Conservation (phyloP, 2,888 invertebrate genomes). For the Aporophyla lueneburgensis region DNA sequence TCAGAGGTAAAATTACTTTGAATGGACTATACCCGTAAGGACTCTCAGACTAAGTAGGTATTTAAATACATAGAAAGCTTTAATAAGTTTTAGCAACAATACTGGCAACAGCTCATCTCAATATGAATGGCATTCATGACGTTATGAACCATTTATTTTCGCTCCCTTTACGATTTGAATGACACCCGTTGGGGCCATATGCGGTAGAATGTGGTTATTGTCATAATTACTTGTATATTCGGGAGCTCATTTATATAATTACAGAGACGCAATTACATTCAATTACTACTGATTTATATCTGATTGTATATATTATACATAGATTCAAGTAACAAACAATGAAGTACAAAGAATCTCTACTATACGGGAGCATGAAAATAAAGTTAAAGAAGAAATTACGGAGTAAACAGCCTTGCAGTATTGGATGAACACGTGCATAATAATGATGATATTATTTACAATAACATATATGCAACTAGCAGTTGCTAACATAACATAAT, state of each 20-base stretch:
- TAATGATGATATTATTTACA: neutral
- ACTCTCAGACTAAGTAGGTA: neutral
- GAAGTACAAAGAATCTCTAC: neutral
- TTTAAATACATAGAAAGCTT: neutral
- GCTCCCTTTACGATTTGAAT: conserved; percentile 28
- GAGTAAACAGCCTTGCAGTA: neutral
- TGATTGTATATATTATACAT: too few species aligned
- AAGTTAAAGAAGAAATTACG: neutral
- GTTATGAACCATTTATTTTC: conserved; percentile 19
- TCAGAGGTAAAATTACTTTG: too few species aligned
- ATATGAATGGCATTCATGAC: neutral
- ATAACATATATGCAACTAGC: neutral
- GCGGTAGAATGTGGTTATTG: conserved; percentile 15
- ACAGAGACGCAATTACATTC: neutral
- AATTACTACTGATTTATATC: neutral
- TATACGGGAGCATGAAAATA: neutral
- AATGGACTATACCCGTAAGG: neutral
- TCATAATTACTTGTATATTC: conserved; percentile 28
- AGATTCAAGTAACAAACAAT: neutral
- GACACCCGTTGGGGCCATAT: conserved; percentile 40
- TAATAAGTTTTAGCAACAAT: neutral
- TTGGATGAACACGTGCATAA: neutral
- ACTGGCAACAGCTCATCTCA: neutral
- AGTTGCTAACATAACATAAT: too few species aligned
- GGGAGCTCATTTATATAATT: conserved; percentile 16